phyloP scores from a whole-genome alignment of 1,140 invertebrate species.

The Leucophenga varia region DNA sequence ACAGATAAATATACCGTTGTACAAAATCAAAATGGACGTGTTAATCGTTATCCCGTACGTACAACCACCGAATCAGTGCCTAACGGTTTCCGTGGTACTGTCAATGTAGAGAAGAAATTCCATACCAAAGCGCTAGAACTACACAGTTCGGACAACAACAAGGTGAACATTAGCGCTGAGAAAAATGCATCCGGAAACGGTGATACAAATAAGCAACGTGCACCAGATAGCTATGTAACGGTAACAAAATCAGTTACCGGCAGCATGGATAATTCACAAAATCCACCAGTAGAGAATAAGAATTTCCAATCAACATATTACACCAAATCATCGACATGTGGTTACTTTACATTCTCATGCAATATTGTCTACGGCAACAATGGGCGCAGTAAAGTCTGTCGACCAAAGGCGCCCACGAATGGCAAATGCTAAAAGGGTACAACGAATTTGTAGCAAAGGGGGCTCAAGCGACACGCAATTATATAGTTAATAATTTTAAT shows the following conservation, averaged over 20 bases:
- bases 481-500: conserved; percentile 16
- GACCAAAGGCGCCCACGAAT: conserved; percentile 64
- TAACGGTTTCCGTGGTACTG: conserved; percentile 49
- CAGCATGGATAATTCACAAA: conserved; percentile 63
- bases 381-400: conserved; percentile 76
- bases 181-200: conserved; percentile 56
- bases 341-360: conserved; percentile 81
- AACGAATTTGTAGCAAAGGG: conserved; percentile 22
- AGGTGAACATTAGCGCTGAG: conserved; percentile 48
- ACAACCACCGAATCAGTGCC: conserved; percentile 45
- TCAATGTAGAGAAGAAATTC: conserved; percentile 52
- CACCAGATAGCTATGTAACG: conserved; percentile 65
- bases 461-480: conserved; percentile 20
- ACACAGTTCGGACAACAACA: conserved; percentile 27
- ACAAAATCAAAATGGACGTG: conserved; percentile 49
- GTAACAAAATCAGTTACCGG: conserved; percentile 77
- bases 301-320: conserved; percentile 76
- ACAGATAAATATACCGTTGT: conserved; percentile 37
- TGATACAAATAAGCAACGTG: conserved; percentile 43
- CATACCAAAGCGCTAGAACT: conserved; percentile 46
- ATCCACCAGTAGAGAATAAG: conserved; percentile 61
- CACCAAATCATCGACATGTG: conserved; percentile 80
- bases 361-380: conserved; percentile 75
- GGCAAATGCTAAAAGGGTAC: conserved; percentile 51
- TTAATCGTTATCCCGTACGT: conserved; percentile 30